Base-by-base conservation (phyloP, 64 coral and sea anemone species). In the Montipora foliosa region DNA sequence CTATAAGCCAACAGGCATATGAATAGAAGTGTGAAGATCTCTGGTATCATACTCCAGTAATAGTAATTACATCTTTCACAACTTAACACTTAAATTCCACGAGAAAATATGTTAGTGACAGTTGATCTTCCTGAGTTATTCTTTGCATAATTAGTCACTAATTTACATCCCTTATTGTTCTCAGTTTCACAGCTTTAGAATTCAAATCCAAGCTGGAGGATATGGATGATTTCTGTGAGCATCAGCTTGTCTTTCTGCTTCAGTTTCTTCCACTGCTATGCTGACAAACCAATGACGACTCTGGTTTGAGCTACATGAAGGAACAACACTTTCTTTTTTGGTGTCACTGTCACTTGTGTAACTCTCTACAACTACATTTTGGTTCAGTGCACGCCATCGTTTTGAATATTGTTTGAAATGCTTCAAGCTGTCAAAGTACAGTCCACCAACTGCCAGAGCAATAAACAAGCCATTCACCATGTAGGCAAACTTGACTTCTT, bases 401-500 rank as follows among this genome's bases (percentile, higher is more conserved):
- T 94, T 93, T 76, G 88, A 96, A 67, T 99, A 99, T 20, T 87
- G 82, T 24, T 92, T 94, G 51, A 96, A 89, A 88, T 99, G 97
- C 4, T 95, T 84, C 5, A 96, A 89, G 60, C 94, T 99, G 84
- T 99, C 97, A 81, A 99, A 94, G 79, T 99, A 99, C n/a, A 99
- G 73, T 20, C 98, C 98, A 29, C 95, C 88, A 62, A 96, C 51
- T 55, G 98, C 98, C 55, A 99, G 76, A 13, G 95, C 92, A 48
- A 99, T 96, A 60, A 99, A 99, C 51, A 94, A 92, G 9, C 98
- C 98, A 80, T 99, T 99, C 80, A 99, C 81, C 88, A 96, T 96
- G 58, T 99, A 99, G 5, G 98, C 98, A 87, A 96, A 99, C 58
- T 96, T 92, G 0, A 99, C 95, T 89, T 96, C 95, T 8, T 96